Percentiles rank a stretch among this genome's conserved stretches.
Conservation (phyloP, 2,113 vertebrate species). For the Syngnathus scovelli region DNA sequence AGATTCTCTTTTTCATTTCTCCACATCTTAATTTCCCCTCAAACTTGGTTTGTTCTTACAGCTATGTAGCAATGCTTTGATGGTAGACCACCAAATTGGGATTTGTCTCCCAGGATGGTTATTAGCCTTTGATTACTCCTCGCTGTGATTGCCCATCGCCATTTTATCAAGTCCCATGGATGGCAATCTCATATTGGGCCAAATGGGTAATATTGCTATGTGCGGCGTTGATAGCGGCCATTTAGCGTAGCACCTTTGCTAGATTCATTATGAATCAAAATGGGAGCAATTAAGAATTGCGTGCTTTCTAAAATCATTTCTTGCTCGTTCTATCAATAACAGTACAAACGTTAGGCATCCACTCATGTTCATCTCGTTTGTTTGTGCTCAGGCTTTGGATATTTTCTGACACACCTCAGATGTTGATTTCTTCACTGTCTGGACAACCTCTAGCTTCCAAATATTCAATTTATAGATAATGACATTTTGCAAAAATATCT, state of each 20-base stretch:
- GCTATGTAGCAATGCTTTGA: background rate
- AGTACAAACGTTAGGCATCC: background rate
- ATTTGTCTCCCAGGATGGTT: constrained; percentile 20
- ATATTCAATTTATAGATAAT: constrained; percentile 23
- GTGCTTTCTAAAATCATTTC: background rate
- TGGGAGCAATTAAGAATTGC: constrained; percentile 19
- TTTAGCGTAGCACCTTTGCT: constrained; percentile 5
- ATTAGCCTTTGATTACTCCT: constrained; percentile 50
- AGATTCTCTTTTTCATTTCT: background rate
- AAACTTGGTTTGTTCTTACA: too few relatives aligned
- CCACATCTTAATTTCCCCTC: background rate
- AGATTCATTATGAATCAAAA: constrained; percentile 26
- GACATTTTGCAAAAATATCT: constrained; percentile 32
- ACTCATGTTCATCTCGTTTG: background rate
- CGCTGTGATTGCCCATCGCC: constrained; percentile 23
- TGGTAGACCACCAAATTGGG: background rate
- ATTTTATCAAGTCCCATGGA: constrained; percentile 22
- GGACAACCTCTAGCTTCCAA: constrained; percentile 1
- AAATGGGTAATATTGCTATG: constrained; percentile 26
- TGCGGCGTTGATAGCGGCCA: constrained; percentile 1
- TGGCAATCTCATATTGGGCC: constrained; percentile 15
- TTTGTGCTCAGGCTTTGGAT: background rate
- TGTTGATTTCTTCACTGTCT: constrained; percentile 4
- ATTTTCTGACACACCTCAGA: background rate
- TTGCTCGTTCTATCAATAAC: background rate